These are phyloP conservation scores for Myotis davidii DNA, from an alignment of 2,113 vertebrate species.

Conservation along the genomic window DNA sequence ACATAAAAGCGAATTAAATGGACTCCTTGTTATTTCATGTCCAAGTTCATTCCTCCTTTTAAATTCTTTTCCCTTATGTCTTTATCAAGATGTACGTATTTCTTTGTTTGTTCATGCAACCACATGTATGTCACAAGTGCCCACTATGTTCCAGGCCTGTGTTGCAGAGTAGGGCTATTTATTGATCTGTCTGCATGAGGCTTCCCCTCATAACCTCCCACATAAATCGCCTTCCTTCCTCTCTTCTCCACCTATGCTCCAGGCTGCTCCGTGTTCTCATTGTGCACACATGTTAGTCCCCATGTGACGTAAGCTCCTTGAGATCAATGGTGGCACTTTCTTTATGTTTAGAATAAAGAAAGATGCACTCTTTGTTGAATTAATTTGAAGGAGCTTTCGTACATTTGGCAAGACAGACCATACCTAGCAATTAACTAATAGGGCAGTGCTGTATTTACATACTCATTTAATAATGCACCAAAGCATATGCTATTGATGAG, in stretches of 20 bases:
- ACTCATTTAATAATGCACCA: neutral
- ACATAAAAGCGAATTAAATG: neutral
- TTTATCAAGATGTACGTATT: neutral
- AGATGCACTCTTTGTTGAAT: neutral
- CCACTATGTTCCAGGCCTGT: neutral
- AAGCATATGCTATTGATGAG: neutral
- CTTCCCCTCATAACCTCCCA: neutral
- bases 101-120: neutral
- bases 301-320: neutral
- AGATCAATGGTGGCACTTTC: neutral
- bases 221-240: neutral
- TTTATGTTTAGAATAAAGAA: neutral
- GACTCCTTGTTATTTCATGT: neutral
- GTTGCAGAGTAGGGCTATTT: neutral
- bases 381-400: constrained; percentile 8
- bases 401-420: neutral
- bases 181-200: neutral
- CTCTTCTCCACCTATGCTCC: neutral
- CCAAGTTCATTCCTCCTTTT: neutral
- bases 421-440: constrained; percentile 12
- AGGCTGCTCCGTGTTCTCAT: neutral
- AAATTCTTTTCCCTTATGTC: neutral
- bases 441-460: neutral
- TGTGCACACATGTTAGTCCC: neutral
- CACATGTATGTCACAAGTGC: neutral